A percentile compares a stretch with the other conserved stretches of the same genome.
phyloP scores from a whole-genome alignment of 2,888 invertebrate species.

The Stenoptilia bipunctidactyla region DNA sequence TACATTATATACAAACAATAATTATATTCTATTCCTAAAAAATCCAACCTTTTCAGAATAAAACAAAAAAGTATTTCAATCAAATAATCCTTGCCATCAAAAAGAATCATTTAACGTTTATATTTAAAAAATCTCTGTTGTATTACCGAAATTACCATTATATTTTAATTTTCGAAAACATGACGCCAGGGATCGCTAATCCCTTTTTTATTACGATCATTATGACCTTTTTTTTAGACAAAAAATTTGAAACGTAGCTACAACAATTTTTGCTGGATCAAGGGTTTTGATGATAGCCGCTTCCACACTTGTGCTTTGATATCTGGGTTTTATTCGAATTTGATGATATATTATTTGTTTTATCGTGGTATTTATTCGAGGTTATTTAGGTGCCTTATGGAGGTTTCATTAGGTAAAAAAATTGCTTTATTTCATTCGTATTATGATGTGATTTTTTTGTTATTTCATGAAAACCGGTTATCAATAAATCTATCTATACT shows the following conservation, averaged over 20 bases:
- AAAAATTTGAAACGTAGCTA: slow-evolving; percentile 26
- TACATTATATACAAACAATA: too few species aligned
- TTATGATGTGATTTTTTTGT: too few species aligned
- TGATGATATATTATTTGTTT: not conserved
- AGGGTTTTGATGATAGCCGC: slow-evolving; percentile 17
- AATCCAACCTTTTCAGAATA: too few species aligned
- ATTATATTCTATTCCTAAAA: too few species aligned
- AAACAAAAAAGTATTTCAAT: not conserved
- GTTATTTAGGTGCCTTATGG: not conserved
- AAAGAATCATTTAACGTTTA: not conserved
- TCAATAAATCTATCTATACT: too few species aligned
- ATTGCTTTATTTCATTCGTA: too few species aligned
- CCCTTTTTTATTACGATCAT: slow-evolving; percentile 52
- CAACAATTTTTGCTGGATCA: slow-evolving; percentile 31
- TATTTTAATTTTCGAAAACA: slow-evolving; percentile 17
- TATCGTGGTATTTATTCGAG: not conserved
- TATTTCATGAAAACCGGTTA: too few species aligned
- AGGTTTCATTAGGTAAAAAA: too few species aligned
- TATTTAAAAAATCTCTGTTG: slow-evolving; percentile 16
- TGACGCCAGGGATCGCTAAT: slow-evolving; percentile 36
- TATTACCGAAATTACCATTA: slow-evolving; percentile 23
- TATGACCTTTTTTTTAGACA: slow-evolving; percentile 33
- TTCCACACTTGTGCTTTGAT: too few species aligned
- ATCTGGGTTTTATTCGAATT: too few species aligned
- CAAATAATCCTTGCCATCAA: not conserved